Evolutionary conservation across 2,113 vertebrate genomes (phyloP).

Genomic region (Crotalus horridus): DNA sequence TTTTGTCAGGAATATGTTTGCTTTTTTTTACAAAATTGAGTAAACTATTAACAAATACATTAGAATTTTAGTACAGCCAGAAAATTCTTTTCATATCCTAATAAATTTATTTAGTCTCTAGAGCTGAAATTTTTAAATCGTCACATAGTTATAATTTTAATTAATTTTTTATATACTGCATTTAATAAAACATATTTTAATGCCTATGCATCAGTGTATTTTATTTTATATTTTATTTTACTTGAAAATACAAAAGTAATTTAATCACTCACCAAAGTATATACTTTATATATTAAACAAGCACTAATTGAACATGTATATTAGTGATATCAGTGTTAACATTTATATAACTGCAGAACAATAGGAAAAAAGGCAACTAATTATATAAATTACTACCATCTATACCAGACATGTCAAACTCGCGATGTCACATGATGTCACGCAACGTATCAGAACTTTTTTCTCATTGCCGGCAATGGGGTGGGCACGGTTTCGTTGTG

Average conservation of each 20-base stretch:
- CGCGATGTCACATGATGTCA: no score
- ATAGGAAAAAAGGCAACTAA: neutral
- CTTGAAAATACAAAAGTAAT: neutral
- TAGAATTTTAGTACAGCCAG: neutral
- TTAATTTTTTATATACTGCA: neutral
- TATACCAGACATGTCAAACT: no score
- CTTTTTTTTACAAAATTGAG: neutral
- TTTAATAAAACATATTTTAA: neutral
- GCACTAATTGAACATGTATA: neutral
- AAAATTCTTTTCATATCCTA: neutral
- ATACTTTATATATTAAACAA: neutral
- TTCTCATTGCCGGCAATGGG: no score
- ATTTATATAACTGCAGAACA: neutral
- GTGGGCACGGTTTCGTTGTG: no score
- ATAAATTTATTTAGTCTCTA: neutral
- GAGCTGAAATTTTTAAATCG: neutral
- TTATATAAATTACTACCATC: neutral
- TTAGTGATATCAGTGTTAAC: neutral
- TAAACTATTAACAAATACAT: neutral
- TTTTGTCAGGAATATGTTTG: neutral
- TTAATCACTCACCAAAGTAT: neutral
- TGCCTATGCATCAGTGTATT: neutral
- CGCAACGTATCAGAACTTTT: no score
- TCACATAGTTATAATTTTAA: neutral
- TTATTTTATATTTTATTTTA: neutral